Evolutionary conservation across 1,140 invertebrate species (phyloP).

Genomic region (Cephus cinctus): DNA sequence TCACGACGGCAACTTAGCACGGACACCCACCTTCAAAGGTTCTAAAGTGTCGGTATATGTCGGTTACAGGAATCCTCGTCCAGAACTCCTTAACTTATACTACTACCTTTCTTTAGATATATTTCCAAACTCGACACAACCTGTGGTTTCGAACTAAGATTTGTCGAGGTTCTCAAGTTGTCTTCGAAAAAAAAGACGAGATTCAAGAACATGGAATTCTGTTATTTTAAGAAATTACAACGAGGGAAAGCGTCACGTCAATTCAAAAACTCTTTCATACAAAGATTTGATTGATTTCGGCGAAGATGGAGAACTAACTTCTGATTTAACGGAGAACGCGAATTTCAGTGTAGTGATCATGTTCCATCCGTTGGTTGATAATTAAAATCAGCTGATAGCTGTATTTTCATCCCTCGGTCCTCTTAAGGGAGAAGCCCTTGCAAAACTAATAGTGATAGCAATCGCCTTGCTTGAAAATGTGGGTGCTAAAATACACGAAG

Average conservation of each 20-base stretch:
- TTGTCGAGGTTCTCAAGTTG: constrained; percentile 11
- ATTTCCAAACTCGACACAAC: constrained; percentile 4
- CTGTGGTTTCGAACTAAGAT: constrained; percentile 12
- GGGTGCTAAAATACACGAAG: constrained; percentile 1
- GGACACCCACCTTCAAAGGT: too few species aligned
- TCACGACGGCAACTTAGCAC: too few species aligned
- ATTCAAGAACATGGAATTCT: constrained; percentile 10
- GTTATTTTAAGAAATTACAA: constrained; percentile 12
- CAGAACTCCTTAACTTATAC: too few species aligned
- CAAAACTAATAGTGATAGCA: constrained; percentile 11
- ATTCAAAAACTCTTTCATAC: constrained; percentile 9
- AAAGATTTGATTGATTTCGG: constrained; percentile 15
- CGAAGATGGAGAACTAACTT: background rate
- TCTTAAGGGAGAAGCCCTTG: constrained; percentile 5
- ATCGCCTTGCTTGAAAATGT: constrained; percentile 10
- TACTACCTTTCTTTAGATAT: background rate
- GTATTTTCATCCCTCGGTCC: constrained; percentile 14
- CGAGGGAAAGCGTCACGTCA: constrained; percentile 13
- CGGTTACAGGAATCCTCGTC: too few species aligned
- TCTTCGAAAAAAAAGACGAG: constrained; percentile 4
- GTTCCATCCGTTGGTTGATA: constrained; percentile 12
- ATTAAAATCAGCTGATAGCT: constrained; percentile 12
- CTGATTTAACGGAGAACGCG: constrained; percentile 6
- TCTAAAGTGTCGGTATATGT: too few species aligned
- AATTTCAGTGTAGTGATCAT: constrained; percentile 16